Conservation (phyloP, 2,888 invertebrate species). For the Acheta domesticus region DNA sequence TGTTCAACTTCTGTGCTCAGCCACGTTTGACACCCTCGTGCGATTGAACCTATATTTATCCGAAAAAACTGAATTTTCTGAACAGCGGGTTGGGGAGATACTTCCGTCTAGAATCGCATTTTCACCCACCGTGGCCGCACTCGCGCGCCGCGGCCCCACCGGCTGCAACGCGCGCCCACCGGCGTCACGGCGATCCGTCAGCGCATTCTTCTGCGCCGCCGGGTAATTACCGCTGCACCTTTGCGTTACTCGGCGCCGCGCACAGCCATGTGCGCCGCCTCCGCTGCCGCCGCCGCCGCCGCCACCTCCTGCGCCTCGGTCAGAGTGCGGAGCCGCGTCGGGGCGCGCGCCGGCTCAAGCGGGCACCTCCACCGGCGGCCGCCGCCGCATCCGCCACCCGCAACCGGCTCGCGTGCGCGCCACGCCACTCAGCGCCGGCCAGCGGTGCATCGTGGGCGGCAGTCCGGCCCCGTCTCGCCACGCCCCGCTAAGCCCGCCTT, state of each 20-base stretch:
- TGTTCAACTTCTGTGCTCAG: too few species aligned
- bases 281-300: not conserved
- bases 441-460: not conserved
- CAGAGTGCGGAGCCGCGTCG: too few species aligned
- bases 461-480: not conserved
- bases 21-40: too few species aligned
- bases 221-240: conserved; percentile 7
- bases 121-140: too few species aligned
- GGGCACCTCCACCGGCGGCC: not conserved
- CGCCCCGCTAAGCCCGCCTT: too few species aligned
- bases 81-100: too few species aligned
- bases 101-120: too few species aligned
- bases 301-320: not conserved
- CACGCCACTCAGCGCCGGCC: not conserved
- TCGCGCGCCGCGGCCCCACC: not conserved
- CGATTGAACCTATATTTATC: too few species aligned
- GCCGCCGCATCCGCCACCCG: not conserved
- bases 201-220: conserved; percentile 4
- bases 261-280: not conserved
- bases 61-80: too few species aligned
- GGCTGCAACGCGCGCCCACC: not conserved
- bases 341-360: not conserved
- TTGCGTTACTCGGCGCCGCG: not conserved
- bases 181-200: conserved; percentile 18
- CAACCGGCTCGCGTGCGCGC: not conserved